Percentiles rank a stretch among this genome's conserved stretches.
Conservation (phyloP, 2,797 vertebrate species). For the Pseudomugil tenellus region DNA sequence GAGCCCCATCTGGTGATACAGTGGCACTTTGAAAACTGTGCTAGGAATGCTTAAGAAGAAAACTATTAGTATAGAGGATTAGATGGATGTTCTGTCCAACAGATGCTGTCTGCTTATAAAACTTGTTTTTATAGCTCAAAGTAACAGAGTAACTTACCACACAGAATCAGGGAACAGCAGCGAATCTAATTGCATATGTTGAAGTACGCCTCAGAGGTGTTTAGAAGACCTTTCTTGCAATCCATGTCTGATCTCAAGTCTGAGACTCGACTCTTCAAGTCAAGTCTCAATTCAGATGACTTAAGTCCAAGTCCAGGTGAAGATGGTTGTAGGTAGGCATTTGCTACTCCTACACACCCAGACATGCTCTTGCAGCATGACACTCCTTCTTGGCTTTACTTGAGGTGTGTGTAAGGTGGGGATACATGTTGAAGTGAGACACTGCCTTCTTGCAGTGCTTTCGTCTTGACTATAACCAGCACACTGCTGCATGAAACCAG, state of each 20-base stretch:
- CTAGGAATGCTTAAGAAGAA: constrained; percentile 2
- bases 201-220: neutral
- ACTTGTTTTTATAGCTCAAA: neutral
- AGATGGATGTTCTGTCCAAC: neutral
- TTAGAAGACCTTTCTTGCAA: too few relatives aligned
- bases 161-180: constrained; percentile 40
- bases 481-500: constrained; percentile 7
- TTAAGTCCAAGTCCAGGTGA: constrained; percentile 29
- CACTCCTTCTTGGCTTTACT: constrained; percentile 56
- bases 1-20: neutral
- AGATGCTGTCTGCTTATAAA: neutral
- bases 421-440: constrained; percentile 48
- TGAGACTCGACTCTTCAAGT: too few relatives aligned
- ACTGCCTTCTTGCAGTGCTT: constrained; percentile 21
- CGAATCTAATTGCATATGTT: constrained; percentile 37
- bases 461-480: constrained; percentile 16
- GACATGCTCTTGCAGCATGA: constrained; percentile 8
- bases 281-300: too few relatives aligned
- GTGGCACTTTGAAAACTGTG: constrained; percentile 1
- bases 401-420: constrained; percentile 32
- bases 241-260: too few relatives aligned
- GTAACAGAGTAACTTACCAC: constrained; percentile 22
- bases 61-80: neutral
- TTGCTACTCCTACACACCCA: constrained; percentile 33
- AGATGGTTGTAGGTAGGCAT: constrained; percentile 55